phyloP scores from a whole-genome alignment of 2,888 invertebrate genomes.

The Harmothoe impar region DNA sequence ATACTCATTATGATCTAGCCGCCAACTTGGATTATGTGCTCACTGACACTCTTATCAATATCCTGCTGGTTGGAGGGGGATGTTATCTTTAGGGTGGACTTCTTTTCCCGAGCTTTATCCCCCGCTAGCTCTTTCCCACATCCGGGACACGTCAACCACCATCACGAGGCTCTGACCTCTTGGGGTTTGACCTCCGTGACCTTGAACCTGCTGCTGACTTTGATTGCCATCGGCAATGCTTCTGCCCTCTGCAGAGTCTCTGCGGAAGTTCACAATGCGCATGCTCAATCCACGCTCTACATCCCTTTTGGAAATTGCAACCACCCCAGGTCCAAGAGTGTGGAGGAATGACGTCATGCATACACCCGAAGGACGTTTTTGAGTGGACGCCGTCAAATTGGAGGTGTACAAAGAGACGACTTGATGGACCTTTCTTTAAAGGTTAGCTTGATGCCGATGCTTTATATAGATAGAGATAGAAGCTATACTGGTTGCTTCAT shows the following conservation, averaged over 20 bases:
- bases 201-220: constrained; percentile 3
- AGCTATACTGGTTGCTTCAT: neutral
- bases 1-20: too few relatives aligned
- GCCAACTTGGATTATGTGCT: too few relatives aligned
- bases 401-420: neutral
- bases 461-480: neutral
- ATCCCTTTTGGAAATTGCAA: neutral
- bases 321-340: neutral
- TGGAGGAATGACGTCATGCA: neutral
- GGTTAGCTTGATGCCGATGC: neutral
- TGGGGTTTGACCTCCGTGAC: neutral
- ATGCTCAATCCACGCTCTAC: neutral
- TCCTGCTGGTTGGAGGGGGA: too few relatives aligned
- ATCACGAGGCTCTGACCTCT: neutral
- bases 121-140: too few relatives aligned
- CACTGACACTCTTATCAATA: too few relatives aligned
- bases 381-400: neutral
- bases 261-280: neutral
- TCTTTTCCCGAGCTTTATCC: too few relatives aligned
- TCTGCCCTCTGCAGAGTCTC: neutral
- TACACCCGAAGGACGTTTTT: neutral
- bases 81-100: too few relatives aligned
- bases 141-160: neutral
- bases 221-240: too few relatives aligned
- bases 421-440: neutral